These are phyloP conservation scores for Hypotaenidia okinawae DNA, from an alignment of 2,797 vertebrate species.

Conservation along the genomic window DNA sequence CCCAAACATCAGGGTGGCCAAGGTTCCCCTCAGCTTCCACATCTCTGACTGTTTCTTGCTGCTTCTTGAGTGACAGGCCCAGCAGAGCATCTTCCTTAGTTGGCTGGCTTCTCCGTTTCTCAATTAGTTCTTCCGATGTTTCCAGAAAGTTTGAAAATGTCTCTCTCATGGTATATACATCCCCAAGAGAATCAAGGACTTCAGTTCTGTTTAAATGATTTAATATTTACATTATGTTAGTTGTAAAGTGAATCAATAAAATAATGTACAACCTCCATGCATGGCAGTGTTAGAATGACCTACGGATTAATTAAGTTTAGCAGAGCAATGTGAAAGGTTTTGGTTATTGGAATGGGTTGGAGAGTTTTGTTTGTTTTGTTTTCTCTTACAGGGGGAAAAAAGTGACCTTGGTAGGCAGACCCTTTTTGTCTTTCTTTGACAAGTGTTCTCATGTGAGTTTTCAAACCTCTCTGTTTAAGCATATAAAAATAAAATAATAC, in stretches of 20 bases:
- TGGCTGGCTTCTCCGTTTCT: background rate
- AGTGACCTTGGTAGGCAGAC: conserved; percentile 34
- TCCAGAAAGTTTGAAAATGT: conserved; percentile 31
- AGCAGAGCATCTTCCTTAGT: background rate
- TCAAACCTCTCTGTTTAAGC: conserved; percentile 23
- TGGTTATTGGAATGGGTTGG: conserved; percentile 38
- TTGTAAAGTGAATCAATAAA: conserved; percentile 27
- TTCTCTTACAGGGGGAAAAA: background rate
- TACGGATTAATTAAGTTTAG: conserved; percentile 41
- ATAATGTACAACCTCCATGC: background rate
- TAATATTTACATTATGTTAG: conserved; percentile 48
- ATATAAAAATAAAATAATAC: conserved; percentile 31
- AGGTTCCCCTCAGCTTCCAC: background rate
- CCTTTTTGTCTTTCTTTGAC: conserved; percentile 36
- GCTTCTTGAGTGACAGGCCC: background rate
- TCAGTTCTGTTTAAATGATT: conserved; percentile 40
- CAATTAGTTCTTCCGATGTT: background rate
- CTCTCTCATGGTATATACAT: background rate
- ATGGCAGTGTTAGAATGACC: conserved; percentile 26
- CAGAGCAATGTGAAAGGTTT: conserved; percentile 49
- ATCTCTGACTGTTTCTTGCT: background rate
- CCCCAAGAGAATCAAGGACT: conserved; percentile 47
- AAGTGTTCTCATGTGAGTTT: conserved; percentile 10
- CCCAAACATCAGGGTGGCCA: background rate
- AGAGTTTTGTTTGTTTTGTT: background rate